Percentiles rank a stretch among this genome's conserved stretches.
phyloP scores from a whole-genome alignment of 2,888 invertebrate genomes.

The Cacoxenus indagator region DNA sequence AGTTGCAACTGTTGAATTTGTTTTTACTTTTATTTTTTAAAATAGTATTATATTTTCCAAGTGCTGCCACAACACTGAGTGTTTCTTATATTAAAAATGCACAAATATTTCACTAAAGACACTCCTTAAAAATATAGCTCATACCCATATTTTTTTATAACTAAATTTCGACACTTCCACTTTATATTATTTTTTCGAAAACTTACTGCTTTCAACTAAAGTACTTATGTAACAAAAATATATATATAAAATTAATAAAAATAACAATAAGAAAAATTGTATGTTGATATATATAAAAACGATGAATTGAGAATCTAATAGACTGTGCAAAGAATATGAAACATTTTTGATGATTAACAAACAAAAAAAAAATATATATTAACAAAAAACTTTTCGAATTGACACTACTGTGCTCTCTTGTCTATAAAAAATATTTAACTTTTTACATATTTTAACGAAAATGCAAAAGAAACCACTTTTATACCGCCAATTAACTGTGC shows the following conservation, averaged over 20 bases:
- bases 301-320: slow-evolving; percentile 62
- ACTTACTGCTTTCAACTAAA: neutral
- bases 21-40: slow-evolving; percentile 4
- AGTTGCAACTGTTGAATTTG: neutral
- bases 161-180: too few relatives aligned
- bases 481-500: slow-evolving; percentile 64
- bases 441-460: slow-evolving; percentile 9
- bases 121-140: neutral
- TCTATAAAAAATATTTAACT: slow-evolving; percentile 20
- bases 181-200: neutral
- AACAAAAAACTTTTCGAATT: slow-evolving; percentile 18
- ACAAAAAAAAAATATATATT: slow-evolving; percentile 10
- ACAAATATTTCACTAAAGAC: neutral
- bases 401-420: slow-evolving; percentile 23
- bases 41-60: neutral
- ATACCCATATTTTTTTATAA: too few relatives aligned
- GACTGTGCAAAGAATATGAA: slow-evolving; percentile 56
- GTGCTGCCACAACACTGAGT: neutral
- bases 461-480: slow-evolving; percentile 42
- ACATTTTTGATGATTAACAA: slow-evolving; percentile 35
- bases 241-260: slow-evolving; percentile 30
- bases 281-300: slow-evolving; percentile 53
- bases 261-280: slow-evolving; percentile 41
- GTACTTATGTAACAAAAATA: slow-evolving; percentile 11
- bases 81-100: neutral